Percentiles rank a stretch among this genome's conserved stretches.
phyloP scores from a whole-genome alignment of 2,113 vertebrate species.

The Sceloporus undulatus region DNA sequence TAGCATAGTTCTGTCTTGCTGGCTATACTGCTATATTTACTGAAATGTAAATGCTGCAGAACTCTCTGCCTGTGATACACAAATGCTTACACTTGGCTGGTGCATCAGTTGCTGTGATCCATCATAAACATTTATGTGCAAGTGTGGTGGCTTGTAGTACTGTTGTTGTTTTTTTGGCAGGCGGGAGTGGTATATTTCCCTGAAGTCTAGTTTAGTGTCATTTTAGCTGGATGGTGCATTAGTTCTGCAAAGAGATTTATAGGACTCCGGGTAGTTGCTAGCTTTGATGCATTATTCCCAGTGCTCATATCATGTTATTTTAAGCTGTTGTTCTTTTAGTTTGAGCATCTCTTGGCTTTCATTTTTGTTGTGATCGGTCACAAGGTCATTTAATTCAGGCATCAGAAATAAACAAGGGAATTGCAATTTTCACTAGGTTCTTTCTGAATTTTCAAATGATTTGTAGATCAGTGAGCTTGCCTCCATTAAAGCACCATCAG shows the following conservation, averaged over 20 bases:
- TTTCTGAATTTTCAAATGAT: constrained; percentile 21
- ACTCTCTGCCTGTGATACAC: not conserved
- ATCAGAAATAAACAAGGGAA: constrained; percentile 3
- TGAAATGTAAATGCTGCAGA: not conserved
- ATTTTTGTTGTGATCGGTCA: constrained; percentile 8
- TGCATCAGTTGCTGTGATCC: not conserved
- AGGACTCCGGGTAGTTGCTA: not conserved
- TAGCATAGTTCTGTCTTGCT: not conserved
- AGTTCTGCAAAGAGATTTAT: constrained; percentile 23
- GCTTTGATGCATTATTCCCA: constrained; percentile 29
- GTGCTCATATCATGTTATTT: constrained; percentile 21
- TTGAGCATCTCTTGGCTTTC: constrained; percentile 16
- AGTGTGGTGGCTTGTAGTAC: not conserved
- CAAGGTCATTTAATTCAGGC: constrained; percentile 16
- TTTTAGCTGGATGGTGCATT: constrained; percentile 4
- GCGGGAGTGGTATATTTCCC: not conserved
- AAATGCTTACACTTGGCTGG: not conserved
- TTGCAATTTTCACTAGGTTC: not conserved
- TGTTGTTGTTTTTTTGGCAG: not conserved
- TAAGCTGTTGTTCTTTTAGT: constrained; percentile 25
- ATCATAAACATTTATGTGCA: constrained; percentile 22
- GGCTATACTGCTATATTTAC: not conserved
- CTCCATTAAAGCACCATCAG: constrained; percentile 9
- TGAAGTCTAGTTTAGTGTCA: constrained; percentile 29
- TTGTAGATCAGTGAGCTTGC: constrained; percentile 22